Percentiles rank a stretch among this genome's conserved stretches.
Conservation (phyloP, 2,888 invertebrate species). For the Sinopyrophorus schimmeli region DNA sequence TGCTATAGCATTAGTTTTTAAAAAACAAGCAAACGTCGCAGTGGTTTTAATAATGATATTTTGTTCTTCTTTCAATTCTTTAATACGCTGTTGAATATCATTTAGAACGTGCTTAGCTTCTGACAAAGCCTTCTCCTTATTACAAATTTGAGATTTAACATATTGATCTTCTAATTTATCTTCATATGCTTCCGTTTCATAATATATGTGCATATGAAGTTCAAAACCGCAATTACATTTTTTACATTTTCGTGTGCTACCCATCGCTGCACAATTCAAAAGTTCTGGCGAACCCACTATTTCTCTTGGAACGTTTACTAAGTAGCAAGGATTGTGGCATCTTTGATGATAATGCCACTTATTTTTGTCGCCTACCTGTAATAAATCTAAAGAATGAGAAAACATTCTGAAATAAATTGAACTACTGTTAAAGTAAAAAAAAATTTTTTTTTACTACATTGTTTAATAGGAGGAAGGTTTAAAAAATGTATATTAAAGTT, state of each 20-base stretch:
- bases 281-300: constrained; percentile 44
- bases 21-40: constrained; percentile 49
- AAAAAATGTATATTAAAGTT: too few species aligned
- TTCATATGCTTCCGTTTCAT: constrained; percentile 41
- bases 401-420: too few species aligned
- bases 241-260: constrained; percentile 33
- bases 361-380: constrained; percentile 41
- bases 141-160: constrained; percentile 37
- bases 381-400: constrained; percentile 7
- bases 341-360: constrained; percentile 44
- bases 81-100: constrained; percentile 29
- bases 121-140: constrained; percentile 35
- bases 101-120: constrained; percentile 37
- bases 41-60: constrained; percentile 42
- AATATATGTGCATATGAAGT: constrained; percentile 49
- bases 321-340: constrained; percentile 47
- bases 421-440: too few species aligned
- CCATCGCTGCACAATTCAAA: constrained; percentile 43
- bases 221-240: constrained; percentile 43
- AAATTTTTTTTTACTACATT: too few species aligned
- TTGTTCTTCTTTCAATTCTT: constrained; percentile 40
- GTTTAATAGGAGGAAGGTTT: too few species aligned
- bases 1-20: constrained; percentile 47
- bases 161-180: constrained; percentile 37
- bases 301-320: constrained; percentile 44